Evolutionary conservation across 2,888 invertebrate species (phyloP).

Genomic region (Microctonus hyperodae): DNA sequence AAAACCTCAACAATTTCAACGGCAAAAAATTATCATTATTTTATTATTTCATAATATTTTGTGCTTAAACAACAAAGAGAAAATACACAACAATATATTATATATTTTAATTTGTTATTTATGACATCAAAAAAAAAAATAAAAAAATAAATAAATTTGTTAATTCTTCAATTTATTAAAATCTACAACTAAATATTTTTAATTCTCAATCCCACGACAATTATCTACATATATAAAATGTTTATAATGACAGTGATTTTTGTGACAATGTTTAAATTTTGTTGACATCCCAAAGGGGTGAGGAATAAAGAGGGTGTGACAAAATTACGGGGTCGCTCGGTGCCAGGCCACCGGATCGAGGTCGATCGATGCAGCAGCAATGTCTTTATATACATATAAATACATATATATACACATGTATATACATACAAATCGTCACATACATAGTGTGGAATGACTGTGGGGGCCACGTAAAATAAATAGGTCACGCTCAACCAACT

Average conservation of each 20-base stretch:
- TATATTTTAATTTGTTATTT: no score
- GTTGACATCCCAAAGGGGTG: conserved; percentile 11
- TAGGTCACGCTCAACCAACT: conserved; percentile 33
- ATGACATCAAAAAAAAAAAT: no score
- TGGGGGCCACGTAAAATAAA: conserved; percentile 29
- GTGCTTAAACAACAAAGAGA: no score
- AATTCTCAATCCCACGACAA: no score
- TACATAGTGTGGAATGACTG: not conserved
- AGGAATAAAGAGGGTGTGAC: conserved; percentile 35
- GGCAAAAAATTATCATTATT: no score
- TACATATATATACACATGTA: conserved; percentile 18
- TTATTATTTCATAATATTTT: no score
- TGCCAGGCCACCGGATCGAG: conserved; percentile 57
- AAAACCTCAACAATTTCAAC: no score
- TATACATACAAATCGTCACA: conserved; percentile 29
- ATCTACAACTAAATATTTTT: no score
- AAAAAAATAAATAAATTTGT: no score
- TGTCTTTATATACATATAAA: conserved; percentile 15
- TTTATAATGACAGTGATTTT: not conserved
- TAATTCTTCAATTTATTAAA: no score
- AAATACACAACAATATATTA: no score
- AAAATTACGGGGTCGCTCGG: conserved; percentile 47
- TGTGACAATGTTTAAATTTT: conserved; percentile 24
- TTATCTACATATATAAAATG: no score
- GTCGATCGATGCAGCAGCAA: conserved; percentile 62